These are phyloP conservation scores for Acrossocheilus fasciatus DNA, from an alignment of 2,797 vertebrate genomes.

Conservation along the genomic window DNA sequence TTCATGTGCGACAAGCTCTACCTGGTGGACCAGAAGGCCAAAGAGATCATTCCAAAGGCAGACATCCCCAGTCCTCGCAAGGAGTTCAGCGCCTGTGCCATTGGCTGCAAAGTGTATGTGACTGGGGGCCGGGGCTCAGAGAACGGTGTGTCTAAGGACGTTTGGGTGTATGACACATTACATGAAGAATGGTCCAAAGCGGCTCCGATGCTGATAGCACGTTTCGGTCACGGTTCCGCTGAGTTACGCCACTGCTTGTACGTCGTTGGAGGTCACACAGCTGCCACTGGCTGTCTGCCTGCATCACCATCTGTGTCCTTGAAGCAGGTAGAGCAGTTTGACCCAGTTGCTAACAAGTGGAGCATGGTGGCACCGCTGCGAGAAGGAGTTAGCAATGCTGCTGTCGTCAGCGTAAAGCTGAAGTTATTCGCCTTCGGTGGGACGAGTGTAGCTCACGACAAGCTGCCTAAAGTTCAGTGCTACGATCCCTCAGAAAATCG, in stretches of 20 bases:
- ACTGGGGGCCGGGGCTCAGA: slow-evolving; percentile 96
- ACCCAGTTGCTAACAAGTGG: slow-evolving; percentile 96
- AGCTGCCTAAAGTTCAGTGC: slow-evolving; percentile 98
- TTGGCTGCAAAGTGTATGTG: slow-evolving; percentile 98
- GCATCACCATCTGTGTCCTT: slow-evolving; percentile 97
- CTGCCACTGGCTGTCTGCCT: slow-evolving; percentile 94
- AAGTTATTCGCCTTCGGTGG: slow-evolving; percentile 97
- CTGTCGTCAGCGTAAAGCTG: slow-evolving; percentile 96
- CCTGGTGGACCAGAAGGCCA: slow-evolving; percentile 97
- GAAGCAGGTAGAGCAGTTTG: slow-evolving; percentile 98
- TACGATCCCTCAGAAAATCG: slow-evolving; percentile 96
- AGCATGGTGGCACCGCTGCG: slow-evolving; percentile 96
- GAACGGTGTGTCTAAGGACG: slow-evolving; percentile 97
- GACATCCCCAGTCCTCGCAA: slow-evolving; percentile 98
- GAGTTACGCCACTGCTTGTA: slow-evolving; percentile 97
- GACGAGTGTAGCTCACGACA: slow-evolving; percentile 96
- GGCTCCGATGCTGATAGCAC: slow-evolving; percentile 96
- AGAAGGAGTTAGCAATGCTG: slow-evolving; percentile 97
- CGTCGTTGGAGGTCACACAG: slow-evolving; percentile 95
- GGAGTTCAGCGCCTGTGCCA: slow-evolving; percentile 97
- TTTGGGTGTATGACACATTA: slow-evolving; percentile 98
- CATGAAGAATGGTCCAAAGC: slow-evolving; percentile 99
- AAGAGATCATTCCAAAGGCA: slow-evolving; percentile 98
- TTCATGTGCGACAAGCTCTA: slow-evolving; percentile 99
- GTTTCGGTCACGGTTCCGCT: slow-evolving; percentile 95